Evolutionary conservation across 2,113 vertebrate genomes (phyloP), one percentile per base, ranked within the genome.

Genomic region (Aptenodytes forsteri): DNA sequence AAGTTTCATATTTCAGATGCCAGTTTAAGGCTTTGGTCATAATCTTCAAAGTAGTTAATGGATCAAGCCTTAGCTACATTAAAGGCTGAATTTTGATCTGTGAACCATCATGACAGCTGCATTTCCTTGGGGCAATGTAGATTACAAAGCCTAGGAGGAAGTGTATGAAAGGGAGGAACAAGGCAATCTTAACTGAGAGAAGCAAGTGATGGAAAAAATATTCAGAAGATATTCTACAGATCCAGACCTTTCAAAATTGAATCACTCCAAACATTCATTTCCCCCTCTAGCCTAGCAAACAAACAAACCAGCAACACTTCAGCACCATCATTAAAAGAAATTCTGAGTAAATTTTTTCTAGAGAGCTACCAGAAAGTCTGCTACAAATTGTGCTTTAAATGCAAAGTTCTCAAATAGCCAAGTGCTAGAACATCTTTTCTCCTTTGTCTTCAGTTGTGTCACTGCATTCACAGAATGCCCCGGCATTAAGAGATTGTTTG

Each of bases 11-110:
- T 96, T 97, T 96, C 95, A 96, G 84, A 93, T 93, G 89, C 91
- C 93, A 95, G n/a, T 70, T 87, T 44, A 90, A 96, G 89, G 89
- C 96, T 97, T 96, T 86, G 89, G 66, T 91, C 94, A 85, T 93
- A 93, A 97, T 96, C 95, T 96, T 97, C 96, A 97, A 97, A 97
- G 97, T 66, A 89, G 79, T 86, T 94, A 95, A 96, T 97, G 91
- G 94, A 93, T 95, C 89, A 86, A 94, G 95, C 89, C 75, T n/a
- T 8, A 62, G 89, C 91, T 96, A 70, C 95, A 91, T 87, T 88
- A 95, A 91, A 97, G 97, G 93, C 95, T 88, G 95, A 55, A 95
- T 95, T 96, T 83, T 95, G 97, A 95, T 97, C 93, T 91, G 89
- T 93, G 96, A 96, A 50, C 95, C 66, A 11, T 89, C 83, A 9